These are phyloP conservation scores for Caerostris darwini DNA, from an alignment of 1,140 invertebrate genomes.

Conservation along the genomic window DNA sequence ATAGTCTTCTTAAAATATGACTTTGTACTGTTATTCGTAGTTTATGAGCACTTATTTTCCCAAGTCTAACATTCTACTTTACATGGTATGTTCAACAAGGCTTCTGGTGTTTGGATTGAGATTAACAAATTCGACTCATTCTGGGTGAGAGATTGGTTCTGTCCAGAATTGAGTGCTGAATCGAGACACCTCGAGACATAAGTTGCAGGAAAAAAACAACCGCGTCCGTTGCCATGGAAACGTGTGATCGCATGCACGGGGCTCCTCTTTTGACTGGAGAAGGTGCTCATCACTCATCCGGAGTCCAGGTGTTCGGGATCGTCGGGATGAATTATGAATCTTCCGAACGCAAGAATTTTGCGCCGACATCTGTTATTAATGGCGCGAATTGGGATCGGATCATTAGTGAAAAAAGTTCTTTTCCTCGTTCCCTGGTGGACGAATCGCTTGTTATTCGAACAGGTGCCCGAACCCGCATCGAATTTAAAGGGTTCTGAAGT, in stretches of 20 bases:
- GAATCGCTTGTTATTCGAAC: constrained; percentile 15
- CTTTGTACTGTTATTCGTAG: too few species aligned
- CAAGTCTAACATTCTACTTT: too few species aligned
- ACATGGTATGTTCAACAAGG: too few species aligned
- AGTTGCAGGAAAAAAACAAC: not conserved
- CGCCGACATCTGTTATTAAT: constrained; percentile 61
- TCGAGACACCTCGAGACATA: not conserved
- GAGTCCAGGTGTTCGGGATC: constrained; percentile 39
- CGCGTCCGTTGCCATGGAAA: not conserved
- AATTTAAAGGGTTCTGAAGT: not conserved
- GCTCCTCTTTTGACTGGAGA: not conserved
- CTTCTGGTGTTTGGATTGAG: too few species aligned
- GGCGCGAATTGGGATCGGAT: not conserved
- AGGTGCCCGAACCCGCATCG: not conserved
- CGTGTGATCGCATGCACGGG: not conserved
- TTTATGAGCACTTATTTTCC: too few species aligned
- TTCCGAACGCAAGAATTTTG: constrained; percentile 33
- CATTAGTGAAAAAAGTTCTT: constrained; percentile 61
- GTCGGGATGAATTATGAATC: constrained; percentile 56
- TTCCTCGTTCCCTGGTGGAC: not conserved
- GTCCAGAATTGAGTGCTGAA: not conserved
- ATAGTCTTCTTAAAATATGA: too few species aligned
- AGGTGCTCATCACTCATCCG: not conserved
- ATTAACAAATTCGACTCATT: too few species aligned
- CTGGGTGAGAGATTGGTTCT: not conserved